phyloP scores from a whole-genome alignment of 1,140 invertebrate species.

The Agraylea sexmaculata region DNA sequence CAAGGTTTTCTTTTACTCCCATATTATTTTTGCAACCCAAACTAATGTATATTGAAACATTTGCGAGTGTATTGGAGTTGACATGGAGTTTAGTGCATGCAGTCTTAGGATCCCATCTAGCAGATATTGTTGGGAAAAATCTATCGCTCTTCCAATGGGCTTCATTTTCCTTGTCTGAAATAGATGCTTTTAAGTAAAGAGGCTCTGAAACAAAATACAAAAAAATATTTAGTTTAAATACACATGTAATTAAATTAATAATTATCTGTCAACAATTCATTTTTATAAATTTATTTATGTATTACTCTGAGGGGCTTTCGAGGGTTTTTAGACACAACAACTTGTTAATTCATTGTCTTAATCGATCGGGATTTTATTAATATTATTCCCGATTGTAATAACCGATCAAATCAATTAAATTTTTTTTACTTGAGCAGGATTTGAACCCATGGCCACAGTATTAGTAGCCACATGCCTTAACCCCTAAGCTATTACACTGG shows the following conservation, averaged over 20 bases:
- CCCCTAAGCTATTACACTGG: too few species aligned
- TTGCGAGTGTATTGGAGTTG: constrained; percentile 32
- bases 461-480: too few species aligned
- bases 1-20: constrained; percentile 39
- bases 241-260: neutral
- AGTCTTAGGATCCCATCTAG: constrained; percentile 43
- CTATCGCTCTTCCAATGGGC: constrained; percentile 64
- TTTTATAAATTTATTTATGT: neutral
- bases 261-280: neutral
- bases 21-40: constrained; percentile 39
- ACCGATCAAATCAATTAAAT: too few species aligned
- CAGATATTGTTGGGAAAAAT: constrained; percentile 55
- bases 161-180: constrained; percentile 54
- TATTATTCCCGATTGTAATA: too few species aligned
- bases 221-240: neutral
- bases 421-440: too few species aligned
- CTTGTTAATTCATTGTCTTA: too few species aligned
- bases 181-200: constrained; percentile 62
- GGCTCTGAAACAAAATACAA: constrained; percentile 37
- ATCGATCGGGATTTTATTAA: too few species aligned
- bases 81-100: constrained; percentile 35
- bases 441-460: too few species aligned
- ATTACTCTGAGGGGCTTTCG: too few species aligned
- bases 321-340: too few species aligned
- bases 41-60: constrained; percentile 38